Percentiles rank a stretch among this genome's conserved stretches.
Evolutionary conservation across 1,140 invertebrate species (phyloP).

Genomic region (Zaprionus ornatus): DNA sequence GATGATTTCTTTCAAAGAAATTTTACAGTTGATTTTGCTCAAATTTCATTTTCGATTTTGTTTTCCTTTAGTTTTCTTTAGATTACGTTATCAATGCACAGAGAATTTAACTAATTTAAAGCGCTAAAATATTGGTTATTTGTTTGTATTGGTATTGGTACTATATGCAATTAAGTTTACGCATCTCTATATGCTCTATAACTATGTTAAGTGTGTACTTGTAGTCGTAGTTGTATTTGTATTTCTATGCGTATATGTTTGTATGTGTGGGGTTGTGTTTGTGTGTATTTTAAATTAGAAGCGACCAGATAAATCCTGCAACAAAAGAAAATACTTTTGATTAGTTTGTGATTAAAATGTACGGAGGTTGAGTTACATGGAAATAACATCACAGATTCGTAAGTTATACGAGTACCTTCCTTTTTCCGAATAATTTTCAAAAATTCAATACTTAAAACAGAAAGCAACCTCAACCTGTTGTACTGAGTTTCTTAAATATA

Average conservation of each 20-base stretch:
- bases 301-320: constrained; percentile 78
- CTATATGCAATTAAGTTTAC: constrained; percentile 33
- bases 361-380: neutral
- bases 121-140: constrained; percentile 74
- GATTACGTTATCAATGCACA: constrained; percentile 44
- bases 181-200: constrained; percentile 54
- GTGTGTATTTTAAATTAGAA: constrained; percentile 74
- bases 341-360: constrained; percentile 4
- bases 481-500: neutral
- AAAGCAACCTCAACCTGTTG: neutral
- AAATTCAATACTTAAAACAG: neutral
- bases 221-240: constrained; percentile 30
- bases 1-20: constrained; percentile 49
- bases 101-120: constrained; percentile 76
- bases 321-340: constrained; percentile 16
- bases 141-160: constrained; percentile 52
- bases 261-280: constrained; percentile 23
- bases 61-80: constrained; percentile 21
- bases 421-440: neutral
- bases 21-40: constrained; percentile 4
- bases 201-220: constrained; percentile 49
- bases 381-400: too few relatives aligned
- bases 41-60: neutral
- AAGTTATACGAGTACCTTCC: too few relatives aligned
- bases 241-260: constrained; percentile 42